Evolutionary conservation across 2,797 vertebrate species (phyloP).

Genomic region (Bryconaethiops microstoma): DNA sequence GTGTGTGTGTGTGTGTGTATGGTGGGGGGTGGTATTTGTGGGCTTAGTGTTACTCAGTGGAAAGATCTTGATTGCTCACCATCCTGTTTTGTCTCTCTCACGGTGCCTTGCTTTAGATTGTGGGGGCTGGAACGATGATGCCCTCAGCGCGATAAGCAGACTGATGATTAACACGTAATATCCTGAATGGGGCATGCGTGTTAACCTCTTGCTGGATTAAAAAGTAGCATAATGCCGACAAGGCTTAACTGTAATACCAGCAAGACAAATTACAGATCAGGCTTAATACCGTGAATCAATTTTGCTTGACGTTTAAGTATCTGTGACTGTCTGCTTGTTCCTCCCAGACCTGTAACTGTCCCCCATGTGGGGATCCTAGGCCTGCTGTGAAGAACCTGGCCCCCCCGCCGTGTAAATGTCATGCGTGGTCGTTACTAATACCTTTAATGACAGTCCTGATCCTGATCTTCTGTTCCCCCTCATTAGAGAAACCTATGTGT

Average conservation of each 20-base stretch:
- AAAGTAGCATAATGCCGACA: neutral
- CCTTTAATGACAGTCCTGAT: neutral
- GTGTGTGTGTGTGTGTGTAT: too few relatives aligned
- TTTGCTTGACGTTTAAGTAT: neutral
- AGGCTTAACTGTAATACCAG: neutral
- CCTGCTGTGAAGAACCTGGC: neutral
- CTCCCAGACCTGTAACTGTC: neutral
- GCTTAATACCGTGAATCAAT: neutral
- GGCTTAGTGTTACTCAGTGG: neutral
- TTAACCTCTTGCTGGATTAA: constrained; percentile 7
- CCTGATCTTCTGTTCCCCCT: neutral
- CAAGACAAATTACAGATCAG: neutral
- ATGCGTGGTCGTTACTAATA: neutral
- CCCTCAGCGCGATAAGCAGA: neutral
- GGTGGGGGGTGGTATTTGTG: neutral
- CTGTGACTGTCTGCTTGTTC: neutral
- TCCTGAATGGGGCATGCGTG: neutral
- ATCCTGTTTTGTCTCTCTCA: constrained; percentile 14
- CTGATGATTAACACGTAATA: neutral
- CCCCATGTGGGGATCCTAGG: neutral
- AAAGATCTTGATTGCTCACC: constrained; percentile 19
- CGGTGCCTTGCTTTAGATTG: neutral
- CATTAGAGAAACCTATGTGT: constrained; percentile 1
- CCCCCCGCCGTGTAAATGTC: neutral
- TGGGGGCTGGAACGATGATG: neutral